These are phyloP conservation scores for Drosophila meridiana DNA, from an alignment of 2,888 invertebrate species.

Conservation along the genomic window DNA sequence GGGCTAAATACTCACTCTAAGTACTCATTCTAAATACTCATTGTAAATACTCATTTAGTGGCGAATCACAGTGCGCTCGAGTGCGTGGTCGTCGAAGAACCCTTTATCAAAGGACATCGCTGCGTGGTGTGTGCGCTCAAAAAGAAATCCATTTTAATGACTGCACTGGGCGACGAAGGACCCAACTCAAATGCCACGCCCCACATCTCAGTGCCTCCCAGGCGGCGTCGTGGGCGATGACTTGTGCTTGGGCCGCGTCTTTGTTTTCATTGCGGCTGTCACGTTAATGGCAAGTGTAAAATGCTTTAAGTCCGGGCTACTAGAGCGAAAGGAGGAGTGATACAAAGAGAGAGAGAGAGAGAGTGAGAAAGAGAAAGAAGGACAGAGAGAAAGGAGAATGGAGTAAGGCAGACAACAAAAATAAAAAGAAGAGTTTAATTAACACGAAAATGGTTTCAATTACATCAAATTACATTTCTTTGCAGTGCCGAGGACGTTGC, in stretches of 20 bases:
- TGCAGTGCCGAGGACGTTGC: constrained; percentile 56
- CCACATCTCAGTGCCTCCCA: not conserved
- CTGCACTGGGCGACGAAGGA: constrained; percentile 55
- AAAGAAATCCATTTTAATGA: constrained; percentile 82
- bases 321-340: not conserved
- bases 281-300: constrained; percentile 82
- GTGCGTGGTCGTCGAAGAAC: constrained; percentile 46
- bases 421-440: constrained; percentile 76
- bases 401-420: constrained; percentile 17
- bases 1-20: constrained; percentile 38
- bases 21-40: constrained; percentile 57
- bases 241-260: constrained; percentile 72
- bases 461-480: constrained; percentile 81
- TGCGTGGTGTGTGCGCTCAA: constrained; percentile 43
- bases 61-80: constrained; percentile 46
- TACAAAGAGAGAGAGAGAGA: not conserved
- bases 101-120: constrained; percentile 50
- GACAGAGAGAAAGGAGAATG: not conserved
- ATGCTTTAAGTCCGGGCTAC: constrained; percentile 75
- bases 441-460: constrained; percentile 81
- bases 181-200: constrained; percentile 60
- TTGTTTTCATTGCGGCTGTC: constrained; percentile 82
- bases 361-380: not conserved
- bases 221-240: constrained; percentile 55
- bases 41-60: constrained; percentile 33